A percentile compares a stretch with the other conserved stretches of the same genome.
Evolutionary conservation across 2,797 vertebrate genomes (phyloP).

Genomic region (Prunella strophiata): DNA sequence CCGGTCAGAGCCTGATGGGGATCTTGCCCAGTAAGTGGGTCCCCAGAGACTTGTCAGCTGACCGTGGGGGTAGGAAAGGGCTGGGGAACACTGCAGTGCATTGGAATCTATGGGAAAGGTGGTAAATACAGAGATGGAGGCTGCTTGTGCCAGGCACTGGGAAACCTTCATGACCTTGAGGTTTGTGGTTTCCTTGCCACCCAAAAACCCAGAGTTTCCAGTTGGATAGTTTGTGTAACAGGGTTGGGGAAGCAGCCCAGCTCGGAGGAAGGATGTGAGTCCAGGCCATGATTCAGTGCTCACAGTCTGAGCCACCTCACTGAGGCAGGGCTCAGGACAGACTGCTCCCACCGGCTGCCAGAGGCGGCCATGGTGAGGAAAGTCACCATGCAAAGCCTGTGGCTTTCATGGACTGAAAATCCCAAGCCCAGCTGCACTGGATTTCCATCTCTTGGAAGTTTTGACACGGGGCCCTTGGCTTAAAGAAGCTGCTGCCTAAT

Average conservation of each 20-base stretch:
- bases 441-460: background rate
- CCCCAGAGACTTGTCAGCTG: background rate
- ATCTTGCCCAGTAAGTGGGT: constrained; percentile 86
- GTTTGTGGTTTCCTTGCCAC: background rate
- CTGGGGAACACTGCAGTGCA: background rate
- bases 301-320: background rate
- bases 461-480: background rate
- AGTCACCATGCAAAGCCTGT: background rate
- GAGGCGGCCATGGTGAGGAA: background rate
- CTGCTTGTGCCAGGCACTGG: background rate
- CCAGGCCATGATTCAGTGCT: background rate
- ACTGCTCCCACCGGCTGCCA: background rate
- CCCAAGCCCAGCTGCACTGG: background rate
- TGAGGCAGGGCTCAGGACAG: background rate
- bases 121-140: background rate
- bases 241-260: background rate
- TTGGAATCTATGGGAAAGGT: background rate
- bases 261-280: background rate
- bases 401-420: background rate
- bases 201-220: background rate
- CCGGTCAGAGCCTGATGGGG: constrained; percentile 85
- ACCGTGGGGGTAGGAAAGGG: background rate
- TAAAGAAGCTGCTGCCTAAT: constrained; percentile 31
- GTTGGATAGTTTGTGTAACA: background rate
- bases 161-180: background rate